Conservation (phyloP, 2,113 vertebrate species). For the Trogon melanurus region DNA sequence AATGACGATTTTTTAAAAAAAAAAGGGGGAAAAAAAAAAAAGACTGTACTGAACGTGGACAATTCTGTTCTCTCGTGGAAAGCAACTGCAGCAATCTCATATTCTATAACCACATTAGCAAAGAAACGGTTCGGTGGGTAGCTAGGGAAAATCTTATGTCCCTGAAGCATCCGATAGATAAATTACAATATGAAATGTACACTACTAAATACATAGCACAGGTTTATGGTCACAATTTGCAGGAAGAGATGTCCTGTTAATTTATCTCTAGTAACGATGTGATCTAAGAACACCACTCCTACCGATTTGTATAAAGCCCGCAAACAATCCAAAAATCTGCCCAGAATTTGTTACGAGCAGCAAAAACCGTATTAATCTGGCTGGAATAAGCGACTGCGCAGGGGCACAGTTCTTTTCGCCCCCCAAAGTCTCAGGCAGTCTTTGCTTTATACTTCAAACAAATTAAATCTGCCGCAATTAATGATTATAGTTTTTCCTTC, state of each 20-base stretch:
- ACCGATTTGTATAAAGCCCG: neutral
- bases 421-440: constrained; percentile 26
- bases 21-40: neutral
- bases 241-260: neutral
- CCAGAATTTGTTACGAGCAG: neutral
- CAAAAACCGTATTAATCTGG: neutral
- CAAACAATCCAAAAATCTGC: neutral
- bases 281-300: neutral
- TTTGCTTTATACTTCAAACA: constrained; percentile 49
- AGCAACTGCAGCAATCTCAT: neutral
- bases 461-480: constrained; percentile 66
- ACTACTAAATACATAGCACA: neutral
- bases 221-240: neutral
- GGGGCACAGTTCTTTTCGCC: neutral
- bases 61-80: neutral
- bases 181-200: neutral
- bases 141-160: neutral
- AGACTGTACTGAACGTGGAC: neutral
- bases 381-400: neutral
- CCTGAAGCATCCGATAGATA: neutral
- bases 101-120: neutral
- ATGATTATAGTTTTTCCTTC: constrained; percentile 69
- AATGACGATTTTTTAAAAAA: neutral
- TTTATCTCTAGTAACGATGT: neutral
- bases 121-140: neutral